phyloP scores from a whole-genome alignment of 2,113 vertebrate species.

The Austrofundulus limnaeus region DNA sequence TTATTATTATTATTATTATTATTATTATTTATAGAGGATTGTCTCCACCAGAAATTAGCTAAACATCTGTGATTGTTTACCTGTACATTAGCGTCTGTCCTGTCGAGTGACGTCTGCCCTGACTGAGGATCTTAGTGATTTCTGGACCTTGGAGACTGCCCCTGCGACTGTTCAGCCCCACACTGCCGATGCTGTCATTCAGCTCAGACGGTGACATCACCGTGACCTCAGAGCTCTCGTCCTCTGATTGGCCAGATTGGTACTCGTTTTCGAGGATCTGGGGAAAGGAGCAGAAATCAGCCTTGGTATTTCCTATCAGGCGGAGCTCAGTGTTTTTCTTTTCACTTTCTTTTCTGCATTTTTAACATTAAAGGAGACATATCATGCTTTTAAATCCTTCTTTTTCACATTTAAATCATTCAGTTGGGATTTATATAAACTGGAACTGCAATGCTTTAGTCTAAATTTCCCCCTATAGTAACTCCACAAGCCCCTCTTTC shows the following conservation, averaged over 20 bases:
- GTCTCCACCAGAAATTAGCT: background rate
- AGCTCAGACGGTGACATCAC: constrained; percentile 46
- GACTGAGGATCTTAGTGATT: constrained; percentile 39
- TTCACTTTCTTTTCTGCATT: background rate
- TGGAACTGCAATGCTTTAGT: no score
- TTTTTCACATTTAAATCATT: no score
- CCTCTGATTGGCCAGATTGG: constrained; percentile 57
- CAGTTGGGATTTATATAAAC: no score
- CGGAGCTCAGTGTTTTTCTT: background rate
- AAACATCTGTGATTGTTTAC: constrained; percentile 35
- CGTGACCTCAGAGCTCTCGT: constrained; percentile 19
- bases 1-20: no score
- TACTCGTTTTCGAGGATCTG: constrained; percentile 80
- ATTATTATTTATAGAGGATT: background rate
- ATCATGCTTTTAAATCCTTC: no score
- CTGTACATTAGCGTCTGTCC: constrained; percentile 59
- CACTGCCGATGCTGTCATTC: constrained; percentile 37
- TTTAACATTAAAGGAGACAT: background rate
- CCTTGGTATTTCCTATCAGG: background rate
- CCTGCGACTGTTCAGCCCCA: constrained; percentile 50
- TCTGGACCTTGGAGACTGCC: constrained; percentile 70
- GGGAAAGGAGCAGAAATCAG: background rate
- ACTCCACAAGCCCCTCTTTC: no score
- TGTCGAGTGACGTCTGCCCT: constrained; percentile 73
- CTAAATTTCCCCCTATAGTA: no score